Base-by-base conservation (phyloP, 2,797 vertebrate species). In the Staurois parvus region DNA sequence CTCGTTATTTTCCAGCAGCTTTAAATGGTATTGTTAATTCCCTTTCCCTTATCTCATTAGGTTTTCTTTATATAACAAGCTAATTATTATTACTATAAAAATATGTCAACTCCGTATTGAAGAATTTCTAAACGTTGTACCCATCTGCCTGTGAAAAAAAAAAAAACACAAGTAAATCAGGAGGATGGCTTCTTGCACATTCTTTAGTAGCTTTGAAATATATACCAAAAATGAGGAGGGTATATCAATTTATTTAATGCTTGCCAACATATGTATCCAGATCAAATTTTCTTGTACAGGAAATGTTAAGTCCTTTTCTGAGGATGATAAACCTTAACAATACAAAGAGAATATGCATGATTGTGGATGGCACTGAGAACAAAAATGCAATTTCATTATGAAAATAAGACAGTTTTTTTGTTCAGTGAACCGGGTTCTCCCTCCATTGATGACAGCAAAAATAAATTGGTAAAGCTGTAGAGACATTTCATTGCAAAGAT, bases 61-160 rank as follows among this genome's bases (percentile, higher is more conserved):
- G 40, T 42, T 83, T 62, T 17, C 59, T 67, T 45, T 83, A 30
- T 52, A 56, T 75, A 75, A 66, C 17, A 37, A 42, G 52, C n/a
- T 72, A 64, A 82, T 82, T 66, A 83, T 74, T 74, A 75, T 66
- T 59, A 48, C 59, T 66, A 83, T 83, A 67, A 74, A 73, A 83
- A 83, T 75, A 66, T 66, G 72, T 75, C 34, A 66, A 12, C 79
- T 72, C 79, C 70, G 19, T 75, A 73, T 64, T 82, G 80, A 82
- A 69, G 56, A 70, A 29, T 74, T 73, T 74, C 34, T 73, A 67
- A 74, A 80, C 45, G 78, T 80, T 34, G 3, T 34, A 64, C 67
- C 52, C 13, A 56, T 80, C 67, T 37, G 42, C 78, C 32, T 19
- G 48, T 17, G 48, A 52, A 4, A 52, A 52, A 52, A 52, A 52